Conservation (phyloP, 2,888 invertebrate species). For the Gasteruption jaculator region DNA sequence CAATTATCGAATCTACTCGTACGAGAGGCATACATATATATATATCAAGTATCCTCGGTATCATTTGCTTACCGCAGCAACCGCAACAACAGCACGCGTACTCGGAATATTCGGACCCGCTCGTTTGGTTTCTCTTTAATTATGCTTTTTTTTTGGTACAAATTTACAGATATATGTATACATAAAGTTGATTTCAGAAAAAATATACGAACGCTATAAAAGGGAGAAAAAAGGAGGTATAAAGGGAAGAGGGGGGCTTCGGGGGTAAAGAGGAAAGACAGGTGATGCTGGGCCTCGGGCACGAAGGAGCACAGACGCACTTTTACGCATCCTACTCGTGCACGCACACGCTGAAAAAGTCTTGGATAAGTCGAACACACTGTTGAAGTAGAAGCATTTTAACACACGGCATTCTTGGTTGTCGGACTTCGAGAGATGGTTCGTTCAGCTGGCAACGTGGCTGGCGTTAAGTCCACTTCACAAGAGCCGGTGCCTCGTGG, state of each 20-base stretch:
- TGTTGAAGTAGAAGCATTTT: constrained; percentile 45
- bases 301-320: constrained; percentile 29
- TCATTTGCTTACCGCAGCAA: too few species aligned
- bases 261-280: constrained; percentile 41
- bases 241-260: constrained; percentile 17
- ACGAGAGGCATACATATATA: too few species aligned
- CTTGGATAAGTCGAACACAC: constrained; percentile 17
- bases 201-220: too few species aligned
- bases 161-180: too few species aligned
- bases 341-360: constrained; percentile 27
- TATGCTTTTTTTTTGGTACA: too few species aligned
- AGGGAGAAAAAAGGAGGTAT: constrained; percentile 6
- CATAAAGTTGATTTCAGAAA: too few species aligned
- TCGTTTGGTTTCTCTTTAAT: too few species aligned
- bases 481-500: constrained; percentile 29
- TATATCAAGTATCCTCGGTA: too few species aligned
- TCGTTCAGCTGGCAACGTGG: constrained; percentile 48
- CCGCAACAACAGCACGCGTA: too few species aligned
- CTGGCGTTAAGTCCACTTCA: constrained; percentile 36
- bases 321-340: constrained; percentile 35
- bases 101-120: too few species aligned
- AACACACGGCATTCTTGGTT: constrained; percentile 50
- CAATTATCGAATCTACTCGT: too few species aligned
- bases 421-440: constrained; percentile 39
- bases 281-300: constrained; percentile 48